Evolutionary conservation across 2,797 vertebrate species (phyloP).

Genomic region (Spondyliosoma cantharus): DNA sequence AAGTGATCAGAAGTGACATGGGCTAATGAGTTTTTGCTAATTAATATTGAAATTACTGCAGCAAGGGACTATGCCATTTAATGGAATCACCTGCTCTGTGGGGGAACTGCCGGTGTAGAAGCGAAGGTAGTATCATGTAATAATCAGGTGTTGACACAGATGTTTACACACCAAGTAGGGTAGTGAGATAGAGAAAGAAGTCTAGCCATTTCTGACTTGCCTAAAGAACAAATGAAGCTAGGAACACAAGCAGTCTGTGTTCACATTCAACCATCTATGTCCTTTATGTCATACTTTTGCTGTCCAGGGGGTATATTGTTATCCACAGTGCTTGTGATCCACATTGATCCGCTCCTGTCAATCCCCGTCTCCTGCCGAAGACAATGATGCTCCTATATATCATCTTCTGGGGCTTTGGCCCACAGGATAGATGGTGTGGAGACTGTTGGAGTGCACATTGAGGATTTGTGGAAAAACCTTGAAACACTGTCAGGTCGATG

Average conservation of each 20-base stretch:
- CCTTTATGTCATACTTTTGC: neutral
- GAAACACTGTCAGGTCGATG: conserved; percentile 65
- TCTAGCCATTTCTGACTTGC: neutral
- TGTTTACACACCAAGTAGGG: neutral
- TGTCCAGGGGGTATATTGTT: conserved; percentile 37
- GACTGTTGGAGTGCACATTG: conserved; percentile 34
- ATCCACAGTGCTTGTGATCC: conserved; percentile 57
- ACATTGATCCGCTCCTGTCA: conserved; percentile 61
- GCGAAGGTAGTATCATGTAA: conserved; percentile 10
- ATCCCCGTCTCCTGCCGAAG: conserved; percentile 58
- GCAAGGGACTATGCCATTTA: neutral
- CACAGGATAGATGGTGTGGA: conserved; percentile 52
- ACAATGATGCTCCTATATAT: conserved; percentile 63
- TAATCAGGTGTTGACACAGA: conserved; percentile 4
- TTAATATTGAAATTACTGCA: conserved; percentile 46
- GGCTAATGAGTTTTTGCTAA: conserved; percentile 22
- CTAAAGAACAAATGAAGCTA: neutral
- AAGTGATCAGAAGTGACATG: neutral
- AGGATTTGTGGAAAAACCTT: conserved; percentile 67
- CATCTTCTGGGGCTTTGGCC: conserved; percentile 47
- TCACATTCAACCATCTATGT: neutral
- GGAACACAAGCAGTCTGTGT: neutral
- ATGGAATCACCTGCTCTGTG: conserved; percentile 24
- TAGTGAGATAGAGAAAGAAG: neutral
- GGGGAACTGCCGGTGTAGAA: conserved; percentile 4